Base-by-base conservation (phyloP, 2,113 vertebrate species). In the Herpetotheres cachinnans region DNA sequence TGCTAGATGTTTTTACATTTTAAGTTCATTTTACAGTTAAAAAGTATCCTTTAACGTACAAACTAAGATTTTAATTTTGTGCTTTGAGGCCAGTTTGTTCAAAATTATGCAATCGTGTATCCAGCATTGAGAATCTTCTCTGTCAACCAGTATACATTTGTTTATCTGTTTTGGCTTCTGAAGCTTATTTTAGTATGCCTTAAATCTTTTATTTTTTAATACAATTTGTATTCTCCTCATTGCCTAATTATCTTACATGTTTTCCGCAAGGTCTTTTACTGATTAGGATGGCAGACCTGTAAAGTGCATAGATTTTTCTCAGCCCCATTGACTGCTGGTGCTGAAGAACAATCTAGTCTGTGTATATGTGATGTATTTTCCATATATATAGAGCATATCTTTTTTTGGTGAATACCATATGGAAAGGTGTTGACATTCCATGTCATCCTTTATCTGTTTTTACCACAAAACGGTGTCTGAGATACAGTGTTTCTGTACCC, bases 381-480 rank as follows among this genome's bases (percentile, higher is more conserved):
- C 32, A 7, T 81, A 36, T 78, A 78, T 74, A 42, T 42, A 54
- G 42, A 82, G 24, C 29, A 5, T 62, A 29, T 42, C 58, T 86
- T 86, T 93, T 88, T 88, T 82, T 90, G 46, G 76, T 63, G 84
- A 92, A 83, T 90, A 74, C 55, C 77, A 74, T 92, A 93, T 71
- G 90, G 88, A 83, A 86, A 78, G 32, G 42, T 86, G 92, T 92
- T 81, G 65, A 88, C 82, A 76, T 82, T 84, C 46, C 29, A 49
- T 93, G 69, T 97, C 86, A 86, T 91, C 30, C 10, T 74, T 83
- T 92, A 81, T 92, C 86, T 90, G 76, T 63, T 93, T 94, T 94
- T 95, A 67, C 56, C 38, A 78, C 49, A 84, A 90, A 93, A 78
- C 59, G 15, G 11, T 56, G 42, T 89, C 77, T 82, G 87, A 94